These are phyloP conservation scores for Lepidurus couesii DNA, from an alignment of 1,140 invertebrate species.

Conservation along the genomic window DNA sequence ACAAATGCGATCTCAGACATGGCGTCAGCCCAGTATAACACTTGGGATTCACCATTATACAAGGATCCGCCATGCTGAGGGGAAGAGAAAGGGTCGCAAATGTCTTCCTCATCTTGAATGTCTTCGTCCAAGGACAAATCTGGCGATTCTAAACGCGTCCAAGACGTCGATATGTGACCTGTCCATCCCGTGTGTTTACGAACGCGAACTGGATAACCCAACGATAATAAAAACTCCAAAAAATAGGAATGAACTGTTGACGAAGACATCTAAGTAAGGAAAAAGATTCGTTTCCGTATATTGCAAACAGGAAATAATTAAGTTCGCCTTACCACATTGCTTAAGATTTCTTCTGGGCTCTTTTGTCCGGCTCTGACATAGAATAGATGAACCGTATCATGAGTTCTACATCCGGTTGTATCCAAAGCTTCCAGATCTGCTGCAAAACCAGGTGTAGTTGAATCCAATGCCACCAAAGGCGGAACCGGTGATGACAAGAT, in stretches of 20 bases:
- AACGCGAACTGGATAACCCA: constrained; percentile 82
- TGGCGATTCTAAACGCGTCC: constrained; percentile 46
- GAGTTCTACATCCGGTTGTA: constrained; percentile 71
- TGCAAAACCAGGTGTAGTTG: constrained; percentile 61
- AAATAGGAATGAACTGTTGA: constrained; percentile 62
- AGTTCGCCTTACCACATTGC: constrained; percentile 60
- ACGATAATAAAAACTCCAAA: constrained; percentile 67
- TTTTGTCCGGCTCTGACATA: constrained; percentile 84
- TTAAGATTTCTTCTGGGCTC: constrained; percentile 67
- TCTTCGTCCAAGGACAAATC: constrained; percentile 26
- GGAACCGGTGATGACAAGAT: constrained; percentile 45
- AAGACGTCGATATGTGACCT: constrained; percentile 74
- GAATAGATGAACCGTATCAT: constrained; percentile 90
- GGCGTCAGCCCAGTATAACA: constrained; percentile 95
- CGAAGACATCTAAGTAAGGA: constrained; percentile 44
- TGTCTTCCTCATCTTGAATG: not conserved
- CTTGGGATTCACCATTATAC: constrained; percentile 64
- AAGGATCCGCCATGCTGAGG: constrained; percentile 55
- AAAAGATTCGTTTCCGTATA: constrained; percentile 16
- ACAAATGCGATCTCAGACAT: constrained; percentile 90
- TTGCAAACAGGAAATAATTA: constrained; percentile 8
- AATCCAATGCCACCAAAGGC: constrained; percentile 72
- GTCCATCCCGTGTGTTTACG: constrained; percentile 82
- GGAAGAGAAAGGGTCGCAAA: constrained; percentile 10
- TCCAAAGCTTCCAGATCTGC: constrained; percentile 68